A percentile compares a stretch with the other conserved stretches of the same genome.
phyloP scores from a whole-genome alignment of 2,888 invertebrate genomes.

The Thymelicus acteon region DNA sequence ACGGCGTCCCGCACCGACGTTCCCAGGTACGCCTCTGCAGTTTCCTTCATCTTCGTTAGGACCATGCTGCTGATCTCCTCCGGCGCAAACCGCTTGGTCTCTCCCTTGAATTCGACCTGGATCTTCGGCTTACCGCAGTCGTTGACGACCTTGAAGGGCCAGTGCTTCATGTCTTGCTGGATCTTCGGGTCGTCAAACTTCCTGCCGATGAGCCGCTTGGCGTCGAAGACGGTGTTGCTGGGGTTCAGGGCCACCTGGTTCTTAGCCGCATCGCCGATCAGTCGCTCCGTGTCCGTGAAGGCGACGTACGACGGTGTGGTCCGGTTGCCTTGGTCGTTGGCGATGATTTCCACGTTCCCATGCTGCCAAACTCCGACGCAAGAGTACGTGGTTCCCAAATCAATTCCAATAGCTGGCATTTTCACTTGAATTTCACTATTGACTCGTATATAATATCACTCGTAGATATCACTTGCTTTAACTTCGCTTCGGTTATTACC shows the following conservation, averaged over 20 bases:
- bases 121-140: slow-evolving; percentile 88
- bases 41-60: too few relatives aligned
- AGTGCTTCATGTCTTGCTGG: slow-evolving; percentile 92
- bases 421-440: slow-evolving; percentile 41
- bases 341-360: slow-evolving; percentile 90
- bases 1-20: too few relatives aligned
- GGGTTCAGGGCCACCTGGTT: slow-evolving; percentile 90
- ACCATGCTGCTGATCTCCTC: slow-evolving; percentile 32
- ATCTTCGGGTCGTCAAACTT: slow-evolving; percentile 89
- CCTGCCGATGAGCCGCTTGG: slow-evolving; percentile 92
- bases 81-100: slow-evolving; percentile 83
- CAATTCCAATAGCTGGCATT: slow-evolving; percentile 84
- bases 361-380: slow-evolving; percentile 84
- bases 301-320: slow-evolving; percentile 91
- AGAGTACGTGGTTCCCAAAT: slow-evolving; percentile 84
- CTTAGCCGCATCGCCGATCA: slow-evolving; percentile 89
- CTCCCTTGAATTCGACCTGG: slow-evolving; percentile 84
- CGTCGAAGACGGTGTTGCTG: slow-evolving; percentile 89
- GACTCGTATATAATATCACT: neutral
- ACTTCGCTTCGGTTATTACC: slow-evolving; percentile 52
- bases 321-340: slow-evolving; percentile 88
- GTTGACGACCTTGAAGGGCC: slow-evolving; percentile 91
- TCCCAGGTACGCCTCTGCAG: too few relatives aligned
- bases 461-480: neutral
- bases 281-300: slow-evolving; percentile 88